Base-by-base conservation (phyloP, 1,140 invertebrate species). In the Magallana ariakensis region DNA sequence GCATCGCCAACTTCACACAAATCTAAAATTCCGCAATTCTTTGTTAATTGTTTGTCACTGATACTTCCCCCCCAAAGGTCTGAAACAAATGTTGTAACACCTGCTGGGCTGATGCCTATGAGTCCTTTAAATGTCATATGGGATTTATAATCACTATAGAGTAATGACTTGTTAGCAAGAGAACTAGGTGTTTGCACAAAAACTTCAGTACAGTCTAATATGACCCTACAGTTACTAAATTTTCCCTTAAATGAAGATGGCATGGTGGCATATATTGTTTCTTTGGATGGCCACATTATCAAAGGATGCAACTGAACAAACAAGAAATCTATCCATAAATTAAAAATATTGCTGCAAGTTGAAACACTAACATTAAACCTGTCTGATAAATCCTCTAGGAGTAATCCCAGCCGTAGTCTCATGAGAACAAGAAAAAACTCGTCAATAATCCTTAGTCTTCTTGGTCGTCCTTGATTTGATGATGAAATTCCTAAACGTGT, bases 191-290 rank as follows among this genome's bases (percentile, higher is more conserved):
- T 80, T 54, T 80, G 33, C 46, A 54, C 53, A 46, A 53, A 54
- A 10, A 80, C 19, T 62, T 62, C 8, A 16, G 60, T 62, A 53
- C 87, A 88, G 56, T 90, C 88, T 53, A 88, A 84, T 33, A 87
- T 89, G 0, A 90, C 87, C 16, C 85, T 62, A 6, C 85, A 88
- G 16, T 46, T 66, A 16, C 85, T 87, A 85, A 86, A 89, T n/a
- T 66, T 46, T n/a, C 54, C 15, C 81, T 87, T 85, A 81, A 92
- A 85, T 85, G 15, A 22, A 60, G 54, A n/a, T 16, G 60, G 60
- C 60, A 62, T 62, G 19, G 15, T 62, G 19, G 15, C 19, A 19
- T 62, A 15, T 62, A 62, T 19, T 62, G 60, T 62, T 19, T 62
- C 60, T 62, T 19, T 62, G 19, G 13, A 16, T 16, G 58, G 58